Evolutionary conservation across 2,797 vertebrate genomes (phyloP), one percentile per base, ranked within the genome.

Genomic region (Clarias laeviceps): DNA sequence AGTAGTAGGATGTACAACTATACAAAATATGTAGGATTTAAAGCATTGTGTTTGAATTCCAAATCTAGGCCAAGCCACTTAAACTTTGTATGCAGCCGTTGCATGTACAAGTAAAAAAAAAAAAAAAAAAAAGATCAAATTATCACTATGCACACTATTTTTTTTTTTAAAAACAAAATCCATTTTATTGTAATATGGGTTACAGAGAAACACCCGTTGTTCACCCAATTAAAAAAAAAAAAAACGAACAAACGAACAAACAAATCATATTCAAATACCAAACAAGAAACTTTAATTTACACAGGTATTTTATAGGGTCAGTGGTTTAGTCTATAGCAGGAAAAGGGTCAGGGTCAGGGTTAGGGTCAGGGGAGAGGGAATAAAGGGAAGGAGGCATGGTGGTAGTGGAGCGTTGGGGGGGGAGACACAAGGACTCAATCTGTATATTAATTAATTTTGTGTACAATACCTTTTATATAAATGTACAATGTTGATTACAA

Each of bases 111-210:
- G n/a, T 37, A 20, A 27, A 66, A 54, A 54, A 50, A n/a, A 27
- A 66, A 54, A 54, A 50, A n/a, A 4, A 14, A 7, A 12, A 34
- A 61, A 80, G 6, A 8, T 59, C 6, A 59, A 59, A 70, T 54
- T 70, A 70, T 70, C 8, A 70, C 22, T 37, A 57, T 5, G 6
- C 24, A 61, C 17, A 40, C 17, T 34, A 34, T 29, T 37, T 84
- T 86, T 92, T 94, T 94, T 92, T 57, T 57, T 77, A 57, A 61
- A 94, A 95, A 95, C 94, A 94, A 95, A 95, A 90, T 91, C 89
- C 89, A 90, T 94, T 96, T 96, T 96, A 96, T 96, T 96, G 93
- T 95, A 94, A 95, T 94, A 94, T 92, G 93, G 93, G 91, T 94
- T 93, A 96, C 94, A 95, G 93, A 95, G 93, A 95, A 93, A 95